Base-by-base conservation (phyloP, 35 echinoderm and acorn worm species). In the Patiria miniata region DNA sequence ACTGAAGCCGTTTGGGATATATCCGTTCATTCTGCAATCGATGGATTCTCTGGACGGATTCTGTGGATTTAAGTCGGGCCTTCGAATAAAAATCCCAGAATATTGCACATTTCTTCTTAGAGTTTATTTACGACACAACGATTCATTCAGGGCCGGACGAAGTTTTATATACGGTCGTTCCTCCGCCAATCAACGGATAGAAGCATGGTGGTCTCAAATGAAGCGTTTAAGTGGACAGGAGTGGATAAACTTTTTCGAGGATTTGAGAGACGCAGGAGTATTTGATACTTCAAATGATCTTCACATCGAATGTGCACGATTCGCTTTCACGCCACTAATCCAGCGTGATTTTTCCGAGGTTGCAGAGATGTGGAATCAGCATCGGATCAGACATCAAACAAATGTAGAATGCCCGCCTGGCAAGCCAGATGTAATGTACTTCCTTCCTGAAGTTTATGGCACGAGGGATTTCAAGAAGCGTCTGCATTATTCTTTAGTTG, bases 1-100 rank as follows among this genome's bases (percentile, higher is more conserved):
- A 94, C 77, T 94, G 16, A 83, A 84, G 40, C 93, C 80, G 10
- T 94, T 86, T 50, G 93, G 93, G 29, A 57, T 90, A 50, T 58
- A 36, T 42, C 87, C 57, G 78, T 94, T 6, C 81, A 89, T 79
- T 80, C 26, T 37, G 86, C 86, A 23, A 93, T 93, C 30, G 85
- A 93, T 51, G 91, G 91, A 22, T 93, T 78, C 61, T 89, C 91
- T 60, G 29, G 86, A 21, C 88, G 77, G 50, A 38, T 93, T 36
- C 44, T 93, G 14, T 93, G 91, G 91, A 56, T 93, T 19, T 36
- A 85, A 80, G 58, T 93, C 39, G 80, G 81, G 15, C 79, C 44
- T 54, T 79, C 78, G 17, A 93, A 93, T 79, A 85, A 93, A 58
- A 65, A 93, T 85, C 91, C 86, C 0, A 51, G 21, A 61, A 79